Evolutionary conservation across 2,113 vertebrate species (phyloP).

Genomic region (Rhegmatorhina hoffmannsi): DNA sequence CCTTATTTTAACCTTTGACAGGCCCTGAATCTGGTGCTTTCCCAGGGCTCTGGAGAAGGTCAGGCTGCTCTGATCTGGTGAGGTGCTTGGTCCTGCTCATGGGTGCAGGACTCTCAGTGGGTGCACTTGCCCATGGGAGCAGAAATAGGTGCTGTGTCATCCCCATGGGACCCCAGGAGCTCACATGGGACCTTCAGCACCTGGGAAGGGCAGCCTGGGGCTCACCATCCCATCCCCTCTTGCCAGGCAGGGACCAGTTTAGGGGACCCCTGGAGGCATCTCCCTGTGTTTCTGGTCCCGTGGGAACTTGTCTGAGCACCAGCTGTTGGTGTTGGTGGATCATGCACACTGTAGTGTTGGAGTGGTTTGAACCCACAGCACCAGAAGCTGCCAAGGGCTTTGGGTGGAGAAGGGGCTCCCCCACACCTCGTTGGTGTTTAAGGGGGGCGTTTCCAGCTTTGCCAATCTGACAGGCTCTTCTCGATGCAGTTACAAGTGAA

Average conservation of each 20-base stretch:
- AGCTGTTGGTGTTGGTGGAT: neutral
- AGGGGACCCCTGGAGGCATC: neutral
- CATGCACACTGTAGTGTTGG: fast-evolving
- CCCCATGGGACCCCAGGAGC: neutral
- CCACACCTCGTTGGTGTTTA: fast-evolving
- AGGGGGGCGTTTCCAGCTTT: neutral
- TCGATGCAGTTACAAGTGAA: neutral
- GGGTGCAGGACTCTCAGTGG: fast-evolving
- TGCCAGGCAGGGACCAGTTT: fast-evolving
- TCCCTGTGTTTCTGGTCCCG: fast-evolving
- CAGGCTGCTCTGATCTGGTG: fast-evolving
- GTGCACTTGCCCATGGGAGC: fast-evolving
- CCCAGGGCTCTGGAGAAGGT: fast-evolving
- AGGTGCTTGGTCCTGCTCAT: neutral
- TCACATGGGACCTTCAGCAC: fast-evolving
- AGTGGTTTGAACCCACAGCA: fast-evolving
- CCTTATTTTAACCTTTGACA: neutral
- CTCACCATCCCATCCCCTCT: fast-evolving
- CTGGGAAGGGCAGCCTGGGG: neutral
- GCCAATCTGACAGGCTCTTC: neutral
- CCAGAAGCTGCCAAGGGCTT: fast-evolving
- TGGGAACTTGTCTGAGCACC: fast-evolving
- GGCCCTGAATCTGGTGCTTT: neutral
- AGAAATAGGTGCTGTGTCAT: fast-evolving
- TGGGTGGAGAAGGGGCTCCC: neutral